phyloP scores from a whole-genome alignment of 92 coral and sea anemone genomes.

The Pocillopora meandrina region DNA sequence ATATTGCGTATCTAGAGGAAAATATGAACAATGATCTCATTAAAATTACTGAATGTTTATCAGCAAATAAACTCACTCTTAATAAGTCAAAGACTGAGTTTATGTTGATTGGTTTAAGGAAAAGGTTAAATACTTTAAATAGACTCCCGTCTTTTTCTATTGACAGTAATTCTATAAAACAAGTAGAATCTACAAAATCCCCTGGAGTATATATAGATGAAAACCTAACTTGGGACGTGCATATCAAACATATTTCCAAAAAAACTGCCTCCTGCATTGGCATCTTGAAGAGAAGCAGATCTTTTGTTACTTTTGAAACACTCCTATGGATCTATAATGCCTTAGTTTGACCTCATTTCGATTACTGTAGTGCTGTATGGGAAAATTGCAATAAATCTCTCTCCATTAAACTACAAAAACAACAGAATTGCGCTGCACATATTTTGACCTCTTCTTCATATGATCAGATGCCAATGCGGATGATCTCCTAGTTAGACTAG shows the following conservation, averaged over 20 bases:
- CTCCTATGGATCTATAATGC: not conserved
- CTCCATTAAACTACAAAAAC: not conserved
- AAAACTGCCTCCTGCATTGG: not conserved
- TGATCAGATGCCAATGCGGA: no score
- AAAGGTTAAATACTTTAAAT: no score
- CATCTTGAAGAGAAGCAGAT: not conserved
- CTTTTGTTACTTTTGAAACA: not conserved
- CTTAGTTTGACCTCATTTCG: not conserved
- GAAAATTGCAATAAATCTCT: not conserved
- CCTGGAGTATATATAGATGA: not conserved
- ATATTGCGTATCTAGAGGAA: no score
- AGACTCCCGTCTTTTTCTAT: conserved; percentile 3
- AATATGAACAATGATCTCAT: no score
- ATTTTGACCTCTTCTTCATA: not conserved
- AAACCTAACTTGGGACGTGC: conserved; percentile 3
- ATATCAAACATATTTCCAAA: not conserved
- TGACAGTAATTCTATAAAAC: not conserved
- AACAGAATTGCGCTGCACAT: not conserved
- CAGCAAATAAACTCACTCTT: no score
- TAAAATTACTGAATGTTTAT: no score
- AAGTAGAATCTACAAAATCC: conserved; percentile 19
- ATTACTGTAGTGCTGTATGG: not conserved
- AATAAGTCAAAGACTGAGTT: no score
- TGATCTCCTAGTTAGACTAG: no score
- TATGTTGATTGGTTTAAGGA: no score